Base-by-base conservation (phyloP, 37 sponge, comb jelly and placozoan genomes). In the Agelas oroides region DNA sequence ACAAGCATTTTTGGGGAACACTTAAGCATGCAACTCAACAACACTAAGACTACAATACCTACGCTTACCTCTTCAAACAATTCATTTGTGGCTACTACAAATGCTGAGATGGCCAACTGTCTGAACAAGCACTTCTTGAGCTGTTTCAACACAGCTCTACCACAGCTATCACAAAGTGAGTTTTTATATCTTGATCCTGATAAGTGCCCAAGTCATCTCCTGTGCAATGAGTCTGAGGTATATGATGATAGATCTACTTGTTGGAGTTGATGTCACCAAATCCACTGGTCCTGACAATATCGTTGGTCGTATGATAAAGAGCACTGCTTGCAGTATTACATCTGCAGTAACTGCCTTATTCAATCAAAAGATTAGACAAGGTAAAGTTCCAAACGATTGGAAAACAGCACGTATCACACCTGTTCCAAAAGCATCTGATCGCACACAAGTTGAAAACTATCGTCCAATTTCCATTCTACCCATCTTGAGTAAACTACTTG, bases 401-500 rank as follows among this genome's bases (percentile, higher is more conserved):
- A 75, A 75, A 58, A 28, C 35, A 3, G 46, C 79, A n/a, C 18
- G 53, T 1, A 53, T 78, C 1, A 65, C 62, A 17, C 79, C 79
- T 39, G 62, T 78, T n/a, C 79, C 79, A 33, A 78, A 78, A 40
- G n/a, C n/a, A n/a, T n/a, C n/a, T n/a, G n/a, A n/a, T n/a, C n/a
- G n/a, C n/a, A n/a, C n/a, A n/a, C n/a, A n/a, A n/a, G n/a, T n/a
- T n/a, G n/a, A n/a, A n/a, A 76, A 76, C 77, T 76, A 78, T 21
- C 35, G 79, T 62, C 65, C 79, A 1, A 78, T 78, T 3, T 78
- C 79, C 12, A 24, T 78, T 12, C 65, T 78, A 5, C 54, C 79
- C 0, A 40, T 78, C 32, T 24, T 78, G 0, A 63, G 79, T 65
- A 78, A 78, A 63, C 5, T 78, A 0, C 52, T 78, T 36, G 79